Conservation (phyloP, 2,113 vertebrate genomes). For the Isichthys henryi region DNA sequence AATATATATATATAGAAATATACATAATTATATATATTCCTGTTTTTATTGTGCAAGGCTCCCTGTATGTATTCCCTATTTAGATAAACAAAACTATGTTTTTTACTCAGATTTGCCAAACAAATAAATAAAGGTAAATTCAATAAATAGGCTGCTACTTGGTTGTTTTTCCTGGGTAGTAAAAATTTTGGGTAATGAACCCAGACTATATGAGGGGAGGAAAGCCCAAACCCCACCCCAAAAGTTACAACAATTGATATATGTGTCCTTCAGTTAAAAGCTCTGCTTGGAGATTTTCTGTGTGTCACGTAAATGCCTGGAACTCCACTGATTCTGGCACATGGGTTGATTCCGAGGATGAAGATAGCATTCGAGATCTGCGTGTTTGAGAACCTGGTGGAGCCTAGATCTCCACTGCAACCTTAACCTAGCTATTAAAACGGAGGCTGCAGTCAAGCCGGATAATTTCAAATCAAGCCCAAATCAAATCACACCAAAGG, state of each 20-base stretch:
- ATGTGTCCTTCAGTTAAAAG: not conserved
- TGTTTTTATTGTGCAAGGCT: constrained; percentile 43
- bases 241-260: not conserved
- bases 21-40: constrained; percentile 22
- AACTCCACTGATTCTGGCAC: not conserved
- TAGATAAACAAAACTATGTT: constrained; percentile 52
- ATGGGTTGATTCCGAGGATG: not conserved
- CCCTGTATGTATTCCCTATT: constrained; percentile 43
- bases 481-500: not conserved
- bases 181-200: not conserved
- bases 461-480: not conserved
- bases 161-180: not conserved
- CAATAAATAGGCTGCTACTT: constrained; percentile 29
- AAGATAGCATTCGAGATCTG: not conserved
- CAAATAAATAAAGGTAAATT: constrained; percentile 41
- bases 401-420: not conserved
- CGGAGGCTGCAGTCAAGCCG: not conserved
- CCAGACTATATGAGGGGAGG: not conserved
- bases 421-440: not conserved
- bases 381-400: not conserved
- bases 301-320: not conserved
- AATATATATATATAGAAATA: constrained; percentile 33
- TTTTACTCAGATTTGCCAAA: constrained; percentile 45
- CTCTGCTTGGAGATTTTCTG: not conserved
- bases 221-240: not conserved